Percentiles rank a stretch among this genome's conserved stretches.
These are phyloP conservation scores for Drosophila pandora DNA, from an alignment of 1,140 invertebrate genomes.

Conservation along the genomic window DNA sequence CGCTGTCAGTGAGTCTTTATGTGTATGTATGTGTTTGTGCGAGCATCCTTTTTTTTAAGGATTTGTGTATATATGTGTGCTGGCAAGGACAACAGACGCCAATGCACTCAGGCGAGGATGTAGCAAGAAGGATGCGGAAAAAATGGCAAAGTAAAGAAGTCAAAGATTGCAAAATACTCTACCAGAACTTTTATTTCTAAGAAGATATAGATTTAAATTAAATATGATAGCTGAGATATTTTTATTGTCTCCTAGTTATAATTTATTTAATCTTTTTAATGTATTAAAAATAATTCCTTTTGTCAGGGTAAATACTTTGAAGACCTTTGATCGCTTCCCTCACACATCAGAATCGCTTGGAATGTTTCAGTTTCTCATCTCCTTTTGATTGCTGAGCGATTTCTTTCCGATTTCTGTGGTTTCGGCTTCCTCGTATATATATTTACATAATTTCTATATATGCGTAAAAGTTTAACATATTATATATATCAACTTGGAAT, in stretches of 20 bases:
- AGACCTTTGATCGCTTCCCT: not conserved
- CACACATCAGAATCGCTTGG: slow-evolving; percentile 11
- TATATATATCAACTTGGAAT: slow-evolving; percentile 35
- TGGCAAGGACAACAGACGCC: slow-evolving; percentile 78
- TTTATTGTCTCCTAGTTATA: not conserved
- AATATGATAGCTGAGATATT: not conserved
- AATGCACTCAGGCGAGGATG: slow-evolving; percentile 70
- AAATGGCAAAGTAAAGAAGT: slow-evolving; percentile 14
- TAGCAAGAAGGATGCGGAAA: slow-evolving; percentile 18
- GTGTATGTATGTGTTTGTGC: slow-evolving; percentile 10
- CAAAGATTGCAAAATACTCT: slow-evolving; percentile 31
- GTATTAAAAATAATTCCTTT: not conserved
- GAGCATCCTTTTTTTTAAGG: slow-evolving; percentile 18
- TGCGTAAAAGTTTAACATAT: slow-evolving; percentile 32
- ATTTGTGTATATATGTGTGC: slow-evolving; percentile 33
- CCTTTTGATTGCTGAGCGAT: slow-evolving; percentile 42
- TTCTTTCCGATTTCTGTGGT: slow-evolving; percentile 38
- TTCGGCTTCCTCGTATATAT: slow-evolving; percentile 15
- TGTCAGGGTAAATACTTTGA: slow-evolving; percentile 4
- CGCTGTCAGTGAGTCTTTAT: slow-evolving; percentile 2
- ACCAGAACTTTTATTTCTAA: not conserved
- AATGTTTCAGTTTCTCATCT: slow-evolving; percentile 33
- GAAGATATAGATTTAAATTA: not conserved
- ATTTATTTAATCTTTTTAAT: not conserved
- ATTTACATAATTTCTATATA: slow-evolving; percentile 5